Evolutionary conservation across 2,113 vertebrate species (phyloP), one percentile per base, ranked within the genome.

Genomic region (Seriola dumerili): DNA sequence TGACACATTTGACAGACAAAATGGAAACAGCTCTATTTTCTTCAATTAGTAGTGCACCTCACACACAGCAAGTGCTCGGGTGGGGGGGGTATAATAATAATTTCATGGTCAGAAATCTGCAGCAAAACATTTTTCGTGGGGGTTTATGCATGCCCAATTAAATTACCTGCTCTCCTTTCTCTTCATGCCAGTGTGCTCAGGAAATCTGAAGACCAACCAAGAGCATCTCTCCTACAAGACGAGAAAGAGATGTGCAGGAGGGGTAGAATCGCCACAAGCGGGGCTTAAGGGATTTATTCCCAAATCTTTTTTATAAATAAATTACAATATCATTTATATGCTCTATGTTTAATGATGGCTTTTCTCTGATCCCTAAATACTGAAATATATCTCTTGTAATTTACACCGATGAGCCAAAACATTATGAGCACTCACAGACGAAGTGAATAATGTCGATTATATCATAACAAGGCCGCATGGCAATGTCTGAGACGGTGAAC

Each of bases 241-340:
- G 64, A 68, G 61, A 42, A 63, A 34, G 72, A 2, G 9, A 44
- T 29, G 65, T 77, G 32, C 54, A 40, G 38, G 52, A 72, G 17
- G 62, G 3, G 1, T 14, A 61, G 17, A 48, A 17, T 8, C 14
- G 14, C 34, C 14, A 73, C 48, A 36, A 5, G 11, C 1, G 4
- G 21, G 12, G 57, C 10, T 76, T 44, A 75, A 16, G 5, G 52
- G 72, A 88, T 80, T 69, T 75, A 58, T 36, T 38, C 29, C 63
- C 2, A 64, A 59, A 80, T 63, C 58, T 81, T 9, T 67, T 21
- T 58, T 52, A 59, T 76, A 81, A 81, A 76, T 50, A 76, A 72
- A 79, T 78, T 25, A 72, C 40, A 70, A 58, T 62, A 29, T 1
- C 3, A 46, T 61, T 44, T 42, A 9, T n/a, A 13, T 65, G 21